Evolutionary conservation across 1,140 invertebrate genomes (phyloP), one percentile per base, ranked within the genome.

Genomic region (Apis dorsata): DNA sequence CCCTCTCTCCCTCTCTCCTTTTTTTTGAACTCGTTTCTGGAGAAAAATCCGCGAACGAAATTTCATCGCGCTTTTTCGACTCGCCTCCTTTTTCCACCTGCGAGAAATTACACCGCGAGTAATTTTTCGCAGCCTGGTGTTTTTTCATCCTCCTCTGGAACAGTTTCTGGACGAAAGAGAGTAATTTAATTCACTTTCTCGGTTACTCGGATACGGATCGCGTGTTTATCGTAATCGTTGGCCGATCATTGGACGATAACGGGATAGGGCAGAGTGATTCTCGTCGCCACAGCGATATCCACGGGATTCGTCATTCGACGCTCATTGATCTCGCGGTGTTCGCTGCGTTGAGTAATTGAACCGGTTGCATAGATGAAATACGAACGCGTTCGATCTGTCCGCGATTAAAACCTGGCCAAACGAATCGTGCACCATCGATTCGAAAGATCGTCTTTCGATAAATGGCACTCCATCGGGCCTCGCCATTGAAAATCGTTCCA

Each of bases 321-420:
- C 79, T 86, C 85, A 63, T 86, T 83, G 86, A 87, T 87, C 72
- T 60, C 65, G 57, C 44, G 72, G 69, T 77, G 76, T 84, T 80
- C 81, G 85, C 19, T 75, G 81, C 53, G 74, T 63, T 62, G 60
- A 71, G 83, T 87, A 88, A 88, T 87, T 88, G 85, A 79, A 85
- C 78, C 79, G 72, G 70, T 82, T 74, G 71, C 82, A 72, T 79
- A 70, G 82, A 81, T 81, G 85, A 87, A 73, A 74, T 81, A 77
- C 75, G 85, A 44, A 84, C 73, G 62, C 69, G 84, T 68, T 77
- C 62, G 76, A 81, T 85, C 71, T 79, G 81, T 83, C 53, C 55
- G 19, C 66, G 72, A 86, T 86, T 87, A 87, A 87, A 86, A 87
- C 59, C 70, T 76, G 69, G 51, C 69, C 44, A 59, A 81, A 75